Evolutionary conservation across 2,888 invertebrate species (phyloP), one percentile per base, ranked within the genome.

Genomic region (Aporophyla nigra): DNA sequence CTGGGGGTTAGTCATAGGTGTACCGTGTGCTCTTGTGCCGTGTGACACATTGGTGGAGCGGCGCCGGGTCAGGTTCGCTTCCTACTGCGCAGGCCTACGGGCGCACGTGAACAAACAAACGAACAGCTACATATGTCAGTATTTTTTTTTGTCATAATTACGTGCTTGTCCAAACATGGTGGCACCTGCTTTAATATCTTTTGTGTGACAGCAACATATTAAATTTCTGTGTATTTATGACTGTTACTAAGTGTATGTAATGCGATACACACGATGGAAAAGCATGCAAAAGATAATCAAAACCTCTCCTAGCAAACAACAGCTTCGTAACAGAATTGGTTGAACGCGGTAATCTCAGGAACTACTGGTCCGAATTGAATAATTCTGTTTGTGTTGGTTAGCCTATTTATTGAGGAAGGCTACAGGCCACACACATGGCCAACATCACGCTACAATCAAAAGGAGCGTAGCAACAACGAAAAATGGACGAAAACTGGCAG

Each of bases 81-180:
- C 61, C 43, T 33, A 6, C 21, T 27, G 58, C 4, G 56, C 46
- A 63, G 43, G 53, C 53, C 46, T 63, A 24, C n/a, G 43, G 43
- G 66, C 19, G 62, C 78, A 83, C 59, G 58, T 46, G 69, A 7
- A 46, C 54, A 67, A 51, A 56, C 61, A 66, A 54, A 19, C 19
- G 27, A n/a, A n/a, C n/a, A n/a, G n/a, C n/a, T n/a, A n/a, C n/a
- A n/a, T n/a, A n/a, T n/a, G n/a, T n/a, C n/a, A n/a, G n/a, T n/a
- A n/a, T n/a, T n/a, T n/a, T n/a, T n/a, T n/a, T 63, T 71, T 65
- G 71, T 61, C 58, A 71, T 62, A 76, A 65, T 76, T 12, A 54
- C 83, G 68, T 21, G 58, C 46, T 53, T 59, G 27, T 49, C 53
- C 49, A 63, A 21, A 77, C 49, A 27, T 43, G 77, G 14, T 49